Evolutionary conservation across 1,140 invertebrate species (phyloP).

Genomic region (Neuroterus valhalla): DNA sequence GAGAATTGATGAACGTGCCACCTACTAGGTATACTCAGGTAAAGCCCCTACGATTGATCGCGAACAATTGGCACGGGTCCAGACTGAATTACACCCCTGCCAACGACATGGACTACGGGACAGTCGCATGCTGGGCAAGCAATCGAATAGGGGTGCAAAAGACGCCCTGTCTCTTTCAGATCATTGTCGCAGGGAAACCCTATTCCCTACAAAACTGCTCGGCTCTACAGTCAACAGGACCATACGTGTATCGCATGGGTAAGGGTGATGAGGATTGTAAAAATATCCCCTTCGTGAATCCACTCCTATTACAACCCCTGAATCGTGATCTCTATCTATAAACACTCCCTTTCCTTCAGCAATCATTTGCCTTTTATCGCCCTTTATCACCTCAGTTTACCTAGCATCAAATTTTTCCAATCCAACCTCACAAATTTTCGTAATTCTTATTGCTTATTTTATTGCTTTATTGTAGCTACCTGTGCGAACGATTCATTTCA

Average conservation of each 20-base stretch:
- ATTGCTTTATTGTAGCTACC: no score
- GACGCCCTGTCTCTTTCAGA: slow-evolving; percentile 89
- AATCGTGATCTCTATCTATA: background rate
- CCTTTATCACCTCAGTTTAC: background rate
- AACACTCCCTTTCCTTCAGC: background rate
- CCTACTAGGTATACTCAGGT: slow-evolving; percentile 77
- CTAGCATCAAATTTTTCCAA: background rate
- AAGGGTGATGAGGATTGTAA: slow-evolving; percentile 39
- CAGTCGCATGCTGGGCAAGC: slow-evolving; percentile 86
- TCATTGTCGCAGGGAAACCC: slow-evolving; percentile 80
- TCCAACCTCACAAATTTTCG: background rate
- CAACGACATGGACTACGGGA: slow-evolving; percentile 91
- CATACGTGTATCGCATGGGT: slow-evolving; percentile 66
- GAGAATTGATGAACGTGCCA: slow-evolving; percentile 85
- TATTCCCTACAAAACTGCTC: slow-evolving; percentile 91
- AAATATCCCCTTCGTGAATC: background rate
- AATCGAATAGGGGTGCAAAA: slow-evolving; percentile 88
- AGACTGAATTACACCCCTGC: slow-evolving; percentile 88
- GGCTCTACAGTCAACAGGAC: slow-evolving; percentile 73
- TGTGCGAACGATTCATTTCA: no score
- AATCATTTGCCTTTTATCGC: slow-evolving; percentile 10
- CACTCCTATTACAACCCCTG: background rate
- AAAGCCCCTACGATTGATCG: slow-evolving; percentile 59
- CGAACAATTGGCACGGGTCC: slow-evolving; percentile 81
- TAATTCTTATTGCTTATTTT: background rate